A percentile compares a stretch with the other conserved stretches of the same genome.
Conservation (phyloP, 2,888 invertebrate species). For the Periphyllus acericola region DNA sequence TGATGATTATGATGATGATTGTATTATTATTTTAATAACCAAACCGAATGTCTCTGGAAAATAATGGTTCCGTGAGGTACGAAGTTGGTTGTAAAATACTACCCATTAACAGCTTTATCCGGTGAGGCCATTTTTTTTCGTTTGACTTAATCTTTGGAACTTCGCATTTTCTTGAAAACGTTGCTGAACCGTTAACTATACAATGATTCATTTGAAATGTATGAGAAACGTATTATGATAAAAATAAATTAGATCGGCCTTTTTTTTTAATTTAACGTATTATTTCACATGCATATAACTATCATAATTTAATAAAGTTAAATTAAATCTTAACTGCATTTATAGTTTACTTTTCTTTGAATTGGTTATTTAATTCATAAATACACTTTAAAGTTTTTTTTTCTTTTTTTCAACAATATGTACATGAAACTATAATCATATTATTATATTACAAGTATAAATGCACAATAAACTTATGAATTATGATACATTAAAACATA, state of each 20-base stretch:
- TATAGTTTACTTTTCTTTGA: background rate
- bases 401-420: too few species aligned
- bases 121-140: constrained; percentile 35
- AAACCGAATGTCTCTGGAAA: constrained; percentile 29
- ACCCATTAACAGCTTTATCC: constrained; percentile 42
- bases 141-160: constrained; percentile 46
- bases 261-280: background rate
- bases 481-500: too few species aligned
- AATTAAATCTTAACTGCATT: background rate
- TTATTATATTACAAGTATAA: too few species aligned
- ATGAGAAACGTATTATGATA: constrained; percentile 27
- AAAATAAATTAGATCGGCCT: constrained; percentile 21
- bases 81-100: constrained; percentile 36
- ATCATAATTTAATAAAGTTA: background rate
- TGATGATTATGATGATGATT: constrained; percentile 14
- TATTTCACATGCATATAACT: background rate
- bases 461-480: too few species aligned
- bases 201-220: constrained; percentile 35
- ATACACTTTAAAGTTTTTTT: background rate
- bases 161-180: constrained; percentile 25
- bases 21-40: constrained; percentile 50
- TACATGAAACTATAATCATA: too few species aligned
- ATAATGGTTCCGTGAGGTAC: background rate
- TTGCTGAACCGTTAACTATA: constrained; percentile 29
- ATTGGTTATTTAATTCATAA: background rate